Evolutionary conservation across 92 coral and sea anemone species (phyloP).

Genomic region (Desmophyllum pertusum): DNA sequence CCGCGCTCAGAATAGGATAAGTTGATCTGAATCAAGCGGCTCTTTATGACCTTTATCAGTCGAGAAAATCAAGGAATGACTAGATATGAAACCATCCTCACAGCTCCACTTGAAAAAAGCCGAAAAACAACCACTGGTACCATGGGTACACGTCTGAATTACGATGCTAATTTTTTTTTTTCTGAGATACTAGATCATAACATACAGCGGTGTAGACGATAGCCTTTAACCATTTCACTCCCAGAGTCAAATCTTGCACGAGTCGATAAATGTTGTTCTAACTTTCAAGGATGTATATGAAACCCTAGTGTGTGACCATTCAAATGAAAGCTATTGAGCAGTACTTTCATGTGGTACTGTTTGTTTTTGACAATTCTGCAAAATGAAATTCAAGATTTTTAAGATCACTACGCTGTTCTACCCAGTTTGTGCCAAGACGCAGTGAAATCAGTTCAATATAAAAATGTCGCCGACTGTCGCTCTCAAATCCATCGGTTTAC

Average conservation of each 20-base stretch:
- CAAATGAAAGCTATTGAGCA: too few relatives aligned
- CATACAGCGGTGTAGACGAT: neutral
- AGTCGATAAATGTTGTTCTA: too few relatives aligned
- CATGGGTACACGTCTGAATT: neutral
- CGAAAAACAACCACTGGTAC: neutral
- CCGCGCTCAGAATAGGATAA: neutral
- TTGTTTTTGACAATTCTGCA: too few relatives aligned
- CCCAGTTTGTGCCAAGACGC: neutral
- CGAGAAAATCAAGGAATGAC: neutral
- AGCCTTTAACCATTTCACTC: too few relatives aligned
- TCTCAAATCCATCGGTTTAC: neutral
- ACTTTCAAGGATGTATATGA: too few relatives aligned
- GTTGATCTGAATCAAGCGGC: neutral
- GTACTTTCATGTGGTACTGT: too few relatives aligned
- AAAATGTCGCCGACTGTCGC: too few relatives aligned
- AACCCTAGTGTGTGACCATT: too few relatives aligned
- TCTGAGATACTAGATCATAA: neutral
- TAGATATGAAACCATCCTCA: neutral
- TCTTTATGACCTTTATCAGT: too few relatives aligned
- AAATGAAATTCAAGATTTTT: too few relatives aligned
- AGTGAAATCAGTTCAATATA: too few relatives aligned
- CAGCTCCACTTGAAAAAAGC: neutral
- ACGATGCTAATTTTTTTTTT: neutral
- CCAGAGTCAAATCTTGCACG: too few relatives aligned
- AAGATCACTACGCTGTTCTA: neutral